Evolutionary conservation across 2,888 invertebrate species (phyloP).

Genomic region (Drosophila heteroneura): DNA sequence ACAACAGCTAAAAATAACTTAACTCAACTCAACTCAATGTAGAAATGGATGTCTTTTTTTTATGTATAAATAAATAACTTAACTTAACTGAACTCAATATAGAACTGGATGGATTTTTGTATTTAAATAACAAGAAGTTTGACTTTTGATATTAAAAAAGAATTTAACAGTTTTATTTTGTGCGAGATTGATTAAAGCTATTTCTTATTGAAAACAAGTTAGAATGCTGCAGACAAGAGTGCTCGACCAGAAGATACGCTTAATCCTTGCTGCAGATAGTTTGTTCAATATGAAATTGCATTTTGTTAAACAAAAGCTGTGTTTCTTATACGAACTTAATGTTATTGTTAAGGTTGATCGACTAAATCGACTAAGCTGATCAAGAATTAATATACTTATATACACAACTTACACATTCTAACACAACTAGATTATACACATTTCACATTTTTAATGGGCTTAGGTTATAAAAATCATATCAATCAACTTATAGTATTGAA

Average conservation of each 20-base stretch:
- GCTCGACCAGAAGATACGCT: neutral
- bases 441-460: neutral
- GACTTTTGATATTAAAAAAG: neutral
- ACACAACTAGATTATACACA: neutral
- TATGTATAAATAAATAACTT: neutral
- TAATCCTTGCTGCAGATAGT: neutral
- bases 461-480: neutral
- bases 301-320: neutral
- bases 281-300: neutral
- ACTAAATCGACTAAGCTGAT: neutral
- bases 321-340: neutral
- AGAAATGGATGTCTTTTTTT: neutral
- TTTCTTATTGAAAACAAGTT: neutral
- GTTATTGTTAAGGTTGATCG: neutral
- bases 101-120: neutral
- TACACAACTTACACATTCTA: neutral
- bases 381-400: neutral
- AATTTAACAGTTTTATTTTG: neutral
- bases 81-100: conserved; percentile 3
- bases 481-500: neutral
- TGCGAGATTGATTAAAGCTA: neutral
- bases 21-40: neutral
- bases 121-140: neutral
- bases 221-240: neutral
- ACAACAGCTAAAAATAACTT: conserved; percentile 18